Conservation (phyloP, 1,140 invertebrate species). For the Neodiprion fabricii region DNA sequence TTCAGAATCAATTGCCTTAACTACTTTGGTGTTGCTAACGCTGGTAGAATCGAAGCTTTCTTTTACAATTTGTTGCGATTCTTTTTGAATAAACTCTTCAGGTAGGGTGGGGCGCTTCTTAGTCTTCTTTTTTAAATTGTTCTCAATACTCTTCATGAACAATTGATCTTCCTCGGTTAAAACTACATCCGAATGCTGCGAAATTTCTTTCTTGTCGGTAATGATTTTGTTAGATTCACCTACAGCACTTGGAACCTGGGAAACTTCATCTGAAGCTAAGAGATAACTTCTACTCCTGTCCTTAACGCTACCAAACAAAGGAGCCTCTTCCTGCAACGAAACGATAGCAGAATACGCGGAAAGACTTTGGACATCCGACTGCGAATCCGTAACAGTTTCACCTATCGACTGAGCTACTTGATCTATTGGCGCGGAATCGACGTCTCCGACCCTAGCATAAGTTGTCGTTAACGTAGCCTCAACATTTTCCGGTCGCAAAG, state of each 20-base stretch:
- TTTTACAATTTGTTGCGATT: slow-evolving; percentile 7
- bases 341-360: slow-evolving; percentile 24
- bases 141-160: slow-evolving; percentile 28
- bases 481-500: slow-evolving; percentile 48
- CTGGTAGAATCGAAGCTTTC: background rate
- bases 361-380: slow-evolving; percentile 10
- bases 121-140: slow-evolving; percentile 28
- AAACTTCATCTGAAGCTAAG: background rate
- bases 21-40: background rate
- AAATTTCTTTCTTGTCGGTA: background rate
- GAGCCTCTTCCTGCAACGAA: slow-evolving; percentile 35
- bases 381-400: slow-evolving; percentile 4
- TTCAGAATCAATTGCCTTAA: background rate
- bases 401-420: slow-evolving; percentile 16
- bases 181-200: background rate
- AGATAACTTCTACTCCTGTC: slow-evolving; percentile 39
- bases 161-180: slow-evolving; percentile 23
- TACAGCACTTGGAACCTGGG: background rate
- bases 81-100: slow-evolving; percentile 25
- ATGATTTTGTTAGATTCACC: background rate
- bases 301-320: slow-evolving; percentile 54
- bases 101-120: slow-evolving; percentile 32
- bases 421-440: slow-evolving; percentile 20
- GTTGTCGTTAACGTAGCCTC: slow-evolving; percentile 51
- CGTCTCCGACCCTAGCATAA: slow-evolving; percentile 40